phyloP scores from a whole-genome alignment of 2,113 vertebrate genomes.

The Dicaeum eximium region DNA sequence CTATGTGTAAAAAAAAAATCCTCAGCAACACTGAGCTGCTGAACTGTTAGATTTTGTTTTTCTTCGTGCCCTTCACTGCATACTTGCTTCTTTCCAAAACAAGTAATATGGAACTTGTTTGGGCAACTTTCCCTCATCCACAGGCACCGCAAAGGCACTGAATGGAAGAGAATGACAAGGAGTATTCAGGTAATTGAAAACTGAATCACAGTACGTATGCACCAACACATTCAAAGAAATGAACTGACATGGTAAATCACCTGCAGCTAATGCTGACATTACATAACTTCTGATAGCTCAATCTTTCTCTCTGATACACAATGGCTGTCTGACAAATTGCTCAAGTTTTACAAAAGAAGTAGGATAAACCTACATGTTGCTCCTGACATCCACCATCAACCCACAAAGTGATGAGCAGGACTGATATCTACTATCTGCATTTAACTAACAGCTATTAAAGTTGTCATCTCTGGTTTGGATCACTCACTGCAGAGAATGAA shows the following conservation, averaged over 20 bases:
- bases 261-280: background rate
- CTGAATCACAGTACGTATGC: background rate
- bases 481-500: background rate
- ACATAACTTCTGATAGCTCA: slow-evolving; percentile 2
- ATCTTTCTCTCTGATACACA: slow-evolving; percentile 4
- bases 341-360: slow-evolving; percentile 22
- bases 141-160: background rate
- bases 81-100: background rate
- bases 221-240: slow-evolving; percentile 1
- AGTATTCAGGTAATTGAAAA: background rate
- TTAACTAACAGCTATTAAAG: slow-evolving; percentile 28
- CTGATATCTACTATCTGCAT: background rate
- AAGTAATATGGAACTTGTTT: background rate
- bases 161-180: background rate
- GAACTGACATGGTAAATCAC: background rate
- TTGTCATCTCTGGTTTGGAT: slow-evolving; percentile 3
- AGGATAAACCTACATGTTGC: background rate
- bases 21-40: background rate
- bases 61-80: background rate
- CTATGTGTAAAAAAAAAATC: background rate
- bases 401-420: background rate
- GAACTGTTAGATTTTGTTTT: background rate
- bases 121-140: background rate
- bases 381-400: slow-evolving; percentile 9
- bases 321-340: slow-evolving; percentile 1